phyloP scores from a whole-genome alignment of 2,888 invertebrate species.

The Hoplodrina blanda region DNA sequence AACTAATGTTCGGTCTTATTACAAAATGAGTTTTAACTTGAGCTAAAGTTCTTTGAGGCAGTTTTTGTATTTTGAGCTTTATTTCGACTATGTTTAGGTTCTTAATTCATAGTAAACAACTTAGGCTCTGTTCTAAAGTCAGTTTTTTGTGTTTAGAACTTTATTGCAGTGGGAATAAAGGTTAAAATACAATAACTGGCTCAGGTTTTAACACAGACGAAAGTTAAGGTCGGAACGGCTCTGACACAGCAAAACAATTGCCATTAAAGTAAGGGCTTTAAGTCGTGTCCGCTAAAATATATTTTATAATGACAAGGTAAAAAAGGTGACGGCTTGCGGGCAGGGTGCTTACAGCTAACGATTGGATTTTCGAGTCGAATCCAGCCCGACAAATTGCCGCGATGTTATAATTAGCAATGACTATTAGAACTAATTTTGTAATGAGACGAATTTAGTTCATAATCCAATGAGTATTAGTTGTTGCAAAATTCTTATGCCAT shows the following conservation, averaged over 20 bases:
- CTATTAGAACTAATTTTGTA: neutral
- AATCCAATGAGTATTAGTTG: slow-evolving; percentile 42
- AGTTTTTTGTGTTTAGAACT: neutral
- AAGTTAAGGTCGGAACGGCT: too few relatives aligned
- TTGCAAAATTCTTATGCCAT: slow-evolving; percentile 59
- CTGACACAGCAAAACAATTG: too few relatives aligned
- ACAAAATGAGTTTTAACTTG: too few relatives aligned
- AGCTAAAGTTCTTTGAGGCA: neutral
- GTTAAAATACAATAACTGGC: neutral
- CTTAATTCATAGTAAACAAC: neutral
- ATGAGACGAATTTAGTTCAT: slow-evolving; percentile 21
- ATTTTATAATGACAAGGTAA: too few relatives aligned
- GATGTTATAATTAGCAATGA: too few relatives aligned
- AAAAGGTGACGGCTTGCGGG: too few relatives aligned
- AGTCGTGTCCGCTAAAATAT: too few relatives aligned
- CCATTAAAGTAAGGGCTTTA: too few relatives aligned
- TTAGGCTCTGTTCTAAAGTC: neutral
- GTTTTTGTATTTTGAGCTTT: neutral
- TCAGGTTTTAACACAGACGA: too few relatives aligned
- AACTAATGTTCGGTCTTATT: slow-evolving; percentile 5
- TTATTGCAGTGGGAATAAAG: neutral
- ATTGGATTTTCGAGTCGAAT: too few relatives aligned
- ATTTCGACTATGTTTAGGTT: neutral
- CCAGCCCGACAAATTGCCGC: too few relatives aligned
- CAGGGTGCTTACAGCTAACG: too few relatives aligned